phyloP scores from a whole-genome alignment of 2,888 invertebrate genomes.

The Aleiodes testaceus region DNA sequence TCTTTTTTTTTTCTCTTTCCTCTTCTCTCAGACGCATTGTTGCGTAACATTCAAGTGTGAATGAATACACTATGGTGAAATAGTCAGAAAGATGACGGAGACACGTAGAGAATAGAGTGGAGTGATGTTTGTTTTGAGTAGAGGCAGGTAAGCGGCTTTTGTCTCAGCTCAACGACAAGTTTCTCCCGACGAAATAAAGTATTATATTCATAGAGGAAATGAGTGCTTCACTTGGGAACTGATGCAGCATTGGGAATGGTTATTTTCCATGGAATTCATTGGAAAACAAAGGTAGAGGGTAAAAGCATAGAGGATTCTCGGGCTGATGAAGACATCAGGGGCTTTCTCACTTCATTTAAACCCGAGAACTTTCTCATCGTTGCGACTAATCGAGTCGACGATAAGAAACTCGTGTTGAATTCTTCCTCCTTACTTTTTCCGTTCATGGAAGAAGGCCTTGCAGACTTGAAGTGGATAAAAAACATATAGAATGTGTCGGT shows the following conservation, averaged over 20 bases:
- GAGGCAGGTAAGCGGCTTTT: slow-evolving; percentile 64
- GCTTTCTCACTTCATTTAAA: slow-evolving; percentile 24
- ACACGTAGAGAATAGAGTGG: slow-evolving; percentile 47
- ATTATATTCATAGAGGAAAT: slow-evolving; percentile 30
- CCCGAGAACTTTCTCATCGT: slow-evolving; percentile 10
- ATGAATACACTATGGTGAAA: slow-evolving; percentile 1
- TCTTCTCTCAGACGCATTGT: slow-evolving; percentile 9
- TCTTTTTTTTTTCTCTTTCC: slow-evolving; percentile 16
- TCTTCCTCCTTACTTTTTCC: slow-evolving; percentile 32
- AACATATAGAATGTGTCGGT: slow-evolving; percentile 10
- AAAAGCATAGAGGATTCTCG: slow-evolving; percentile 22
- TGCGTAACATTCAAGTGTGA: slow-evolving; percentile 34
- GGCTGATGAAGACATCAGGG: slow-evolving; percentile 43
- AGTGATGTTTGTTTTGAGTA: slow-evolving; percentile 70
- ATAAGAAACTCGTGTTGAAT: slow-evolving; percentile 33
- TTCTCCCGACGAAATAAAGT: slow-evolving; percentile 41
- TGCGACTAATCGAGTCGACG: slow-evolving; percentile 26
- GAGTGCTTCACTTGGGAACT: background rate
- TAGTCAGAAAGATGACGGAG: slow-evolving; percentile 38
- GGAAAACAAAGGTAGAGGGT: background rate
- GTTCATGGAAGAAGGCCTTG: slow-evolving; percentile 11
- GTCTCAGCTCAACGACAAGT: slow-evolving; percentile 60
- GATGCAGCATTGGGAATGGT: slow-evolving; percentile 21
- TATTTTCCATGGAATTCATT: slow-evolving; percentile 16
- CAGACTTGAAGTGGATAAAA: background rate